These are phyloP conservation scores for Odontothrips loti DNA, from an alignment of 2,888 invertebrate species.

Conservation along the genomic window DNA sequence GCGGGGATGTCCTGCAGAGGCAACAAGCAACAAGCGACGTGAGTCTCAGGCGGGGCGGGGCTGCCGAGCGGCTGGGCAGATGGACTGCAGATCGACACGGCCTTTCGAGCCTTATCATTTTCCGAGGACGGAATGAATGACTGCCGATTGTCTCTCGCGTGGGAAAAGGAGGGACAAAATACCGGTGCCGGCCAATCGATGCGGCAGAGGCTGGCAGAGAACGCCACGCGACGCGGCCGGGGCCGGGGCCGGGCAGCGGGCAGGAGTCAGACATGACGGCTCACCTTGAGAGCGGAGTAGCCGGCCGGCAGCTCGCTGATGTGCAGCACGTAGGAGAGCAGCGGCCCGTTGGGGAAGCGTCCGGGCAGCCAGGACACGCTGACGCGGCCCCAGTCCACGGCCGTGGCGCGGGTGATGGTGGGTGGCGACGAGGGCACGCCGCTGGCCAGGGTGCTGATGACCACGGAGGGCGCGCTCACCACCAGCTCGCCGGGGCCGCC, in stretches of 20 bases:
- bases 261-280: too few species aligned
- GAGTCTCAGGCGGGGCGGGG: constrained; percentile 14
- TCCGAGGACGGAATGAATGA: constrained; percentile 33
- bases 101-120: neutral
- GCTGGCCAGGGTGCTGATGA: constrained; percentile 68
- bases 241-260: too few species aligned
- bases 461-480: constrained; percentile 65
- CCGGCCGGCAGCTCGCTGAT: constrained; percentile 59
- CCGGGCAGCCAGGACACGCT: constrained; percentile 87
- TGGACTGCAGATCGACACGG: too few species aligned
- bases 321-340: constrained; percentile 77
- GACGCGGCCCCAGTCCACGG: constrained; percentile 76
- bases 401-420: constrained; percentile 66
- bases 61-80: too few species aligned
- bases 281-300: constrained; percentile 63
- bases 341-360: constrained; percentile 78
- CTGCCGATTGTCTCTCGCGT: constrained; percentile 43
- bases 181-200: neutral
- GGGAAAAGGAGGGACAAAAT: neutral
- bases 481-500: constrained; percentile 64
- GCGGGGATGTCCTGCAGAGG: constrained; percentile 67
- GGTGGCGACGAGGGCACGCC: constrained; percentile 75
- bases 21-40: constrained; percentile 39
- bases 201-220: too few species aligned
- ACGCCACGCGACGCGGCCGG: too few species aligned